phyloP scores from a whole-genome alignment of 2,888 invertebrate genomes.

The Ornithoptera priamus region DNA sequence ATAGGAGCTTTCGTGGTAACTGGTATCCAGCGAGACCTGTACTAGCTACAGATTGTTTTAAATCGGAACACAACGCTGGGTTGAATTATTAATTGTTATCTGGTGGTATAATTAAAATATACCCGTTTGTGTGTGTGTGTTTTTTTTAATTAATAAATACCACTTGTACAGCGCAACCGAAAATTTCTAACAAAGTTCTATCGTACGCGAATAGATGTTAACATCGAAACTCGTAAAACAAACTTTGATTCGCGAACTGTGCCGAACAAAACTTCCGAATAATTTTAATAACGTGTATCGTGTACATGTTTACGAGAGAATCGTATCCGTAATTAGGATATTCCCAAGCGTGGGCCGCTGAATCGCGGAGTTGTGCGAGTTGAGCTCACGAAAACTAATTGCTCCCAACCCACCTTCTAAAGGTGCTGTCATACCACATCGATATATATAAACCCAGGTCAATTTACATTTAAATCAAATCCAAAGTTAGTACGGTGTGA shows the following conservation, averaged over 20 bases:
- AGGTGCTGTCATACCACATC: constrained; percentile 9
- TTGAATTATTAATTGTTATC: too few relatives aligned
- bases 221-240: constrained; percentile 5
- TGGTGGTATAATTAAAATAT: too few relatives aligned
- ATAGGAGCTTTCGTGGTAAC: not conserved
- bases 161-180: not conserved
- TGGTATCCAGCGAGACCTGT: too few relatives aligned
- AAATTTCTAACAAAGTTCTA: not conserved
- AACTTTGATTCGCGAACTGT: constrained; percentile 1
- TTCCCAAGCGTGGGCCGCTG: constrained; percentile 27
- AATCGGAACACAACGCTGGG: too few relatives aligned
- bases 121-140: too few relatives aligned
- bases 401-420: constrained; percentile 10
- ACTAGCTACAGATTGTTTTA: too few relatives aligned
- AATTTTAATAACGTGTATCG: constrained; percentile 19
- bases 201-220: not conserved
- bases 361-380: constrained; percentile 22
- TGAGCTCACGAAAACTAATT: constrained; percentile 7
- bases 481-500: too few relatives aligned
- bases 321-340: constrained; percentile 30
- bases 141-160: too few relatives aligned
- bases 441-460: not conserved
- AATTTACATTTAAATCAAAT: too few relatives aligned
- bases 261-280: constrained; percentile 9
- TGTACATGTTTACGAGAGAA: constrained; percentile 19